These are phyloP conservation scores for Sphaerophoria rueppellii DNA, from an alignment of 2,888 invertebrate genomes.

Conservation along the genomic window DNA sequence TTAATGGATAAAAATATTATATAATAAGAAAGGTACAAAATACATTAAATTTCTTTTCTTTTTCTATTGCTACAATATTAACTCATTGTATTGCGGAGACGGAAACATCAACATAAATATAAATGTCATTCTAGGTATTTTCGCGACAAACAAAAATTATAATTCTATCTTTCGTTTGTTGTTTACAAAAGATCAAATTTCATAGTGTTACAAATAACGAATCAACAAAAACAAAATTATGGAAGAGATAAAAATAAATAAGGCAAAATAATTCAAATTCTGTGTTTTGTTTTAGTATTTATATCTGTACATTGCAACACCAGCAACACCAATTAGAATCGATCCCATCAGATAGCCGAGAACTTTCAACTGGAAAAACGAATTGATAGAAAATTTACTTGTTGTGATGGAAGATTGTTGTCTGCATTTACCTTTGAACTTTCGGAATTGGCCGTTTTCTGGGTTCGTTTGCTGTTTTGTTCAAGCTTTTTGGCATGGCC, in stretches of 20 bases:
- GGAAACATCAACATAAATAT: background rate
- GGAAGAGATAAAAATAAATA: conserved; percentile 57
- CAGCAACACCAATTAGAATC: conserved; percentile 87
- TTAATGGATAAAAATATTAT: conserved; percentile 45
- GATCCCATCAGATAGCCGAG: conserved; percentile 85
- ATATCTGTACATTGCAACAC: conserved; percentile 89
- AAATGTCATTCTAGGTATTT: background rate
- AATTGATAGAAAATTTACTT: background rate
- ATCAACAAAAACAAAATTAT: conserved; percentile 19
- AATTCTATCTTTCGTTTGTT: conserved; percentile 4
- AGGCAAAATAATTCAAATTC: conserved; percentile 48
- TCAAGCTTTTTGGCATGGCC: conserved; percentile 83
- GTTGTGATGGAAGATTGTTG: background rate
- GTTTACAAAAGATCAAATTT: conserved; percentile 21
- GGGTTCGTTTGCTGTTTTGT: conserved; percentile 78
- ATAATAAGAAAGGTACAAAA: conserved; percentile 37
- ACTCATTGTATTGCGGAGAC: conserved; percentile 1
- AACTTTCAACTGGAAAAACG: conserved; percentile 79
- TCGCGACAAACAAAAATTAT: conserved; percentile 1
- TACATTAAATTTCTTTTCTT: conserved; percentile 14
- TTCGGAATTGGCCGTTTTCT: conserved; percentile 78
- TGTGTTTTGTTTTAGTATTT: conserved; percentile 82
- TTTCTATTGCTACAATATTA: background rate
- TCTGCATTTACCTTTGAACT: conserved; percentile 79
- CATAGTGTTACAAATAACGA: conserved; percentile 11